These are phyloP conservation scores for Coendou prehensilis DNA, from an alignment of 2,797 vertebrate species.

Conservation along the genomic window DNA sequence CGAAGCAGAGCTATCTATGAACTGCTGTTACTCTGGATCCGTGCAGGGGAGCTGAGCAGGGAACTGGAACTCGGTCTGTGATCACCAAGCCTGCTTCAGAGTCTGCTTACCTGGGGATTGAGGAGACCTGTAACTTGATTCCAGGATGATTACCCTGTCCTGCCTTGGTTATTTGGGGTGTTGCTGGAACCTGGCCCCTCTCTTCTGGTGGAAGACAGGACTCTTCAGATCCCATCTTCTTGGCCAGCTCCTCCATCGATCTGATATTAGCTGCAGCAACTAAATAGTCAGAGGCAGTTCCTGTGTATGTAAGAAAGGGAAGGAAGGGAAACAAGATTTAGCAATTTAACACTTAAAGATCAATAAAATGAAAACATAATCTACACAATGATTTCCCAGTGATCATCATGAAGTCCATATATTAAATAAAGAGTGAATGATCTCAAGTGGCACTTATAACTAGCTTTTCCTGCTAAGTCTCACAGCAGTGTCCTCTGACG, in stretches of 20 bases:
- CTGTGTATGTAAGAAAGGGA: slow-evolving; percentile 42
- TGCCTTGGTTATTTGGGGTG: neutral
- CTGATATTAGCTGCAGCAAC: neutral
- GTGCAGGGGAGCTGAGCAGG: neutral
- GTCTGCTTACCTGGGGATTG: slow-evolving; percentile 85
- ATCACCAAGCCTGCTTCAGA: neutral
- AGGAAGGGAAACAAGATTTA: slow-evolving; percentile 12
- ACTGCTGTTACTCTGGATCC: neutral
- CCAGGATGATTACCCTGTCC: slow-evolving; percentile 60
- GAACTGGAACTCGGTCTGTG: neutral
- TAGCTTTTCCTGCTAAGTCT: neutral
- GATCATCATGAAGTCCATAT: neutral
- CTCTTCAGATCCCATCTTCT: slow-evolving; percentile 14
- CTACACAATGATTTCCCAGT: neutral
- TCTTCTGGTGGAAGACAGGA: neutral
- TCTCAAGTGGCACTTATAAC: neutral
- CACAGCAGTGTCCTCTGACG: neutral
- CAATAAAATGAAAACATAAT: neutral
- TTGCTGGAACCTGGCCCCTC: accelerated
- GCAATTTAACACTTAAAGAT: slow-evolving; percentile 10
- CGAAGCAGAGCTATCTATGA: neutral
- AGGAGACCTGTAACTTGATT: slow-evolving; percentile 85
- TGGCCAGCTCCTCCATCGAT: slow-evolving; percentile 49
- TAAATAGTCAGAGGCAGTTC: neutral
- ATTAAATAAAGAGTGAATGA: neutral